Evolutionary conservation across 2,113 vertebrate species (phyloP).

Genomic region (Peromyscus leucopus): DNA sequence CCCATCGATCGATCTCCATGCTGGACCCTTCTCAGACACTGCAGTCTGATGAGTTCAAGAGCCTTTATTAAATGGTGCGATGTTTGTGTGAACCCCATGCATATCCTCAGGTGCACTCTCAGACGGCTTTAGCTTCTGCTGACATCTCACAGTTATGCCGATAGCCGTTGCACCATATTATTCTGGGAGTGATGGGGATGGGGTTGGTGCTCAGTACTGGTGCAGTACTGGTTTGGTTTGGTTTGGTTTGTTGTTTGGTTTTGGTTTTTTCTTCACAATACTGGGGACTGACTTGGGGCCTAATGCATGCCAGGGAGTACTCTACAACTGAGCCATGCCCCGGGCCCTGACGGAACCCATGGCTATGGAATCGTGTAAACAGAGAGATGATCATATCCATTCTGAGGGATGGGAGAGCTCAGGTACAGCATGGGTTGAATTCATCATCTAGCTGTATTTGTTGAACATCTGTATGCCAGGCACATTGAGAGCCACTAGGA

Average conservation of each 20-base stretch:
- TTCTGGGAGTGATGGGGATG: neutral
- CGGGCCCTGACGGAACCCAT: neutral
- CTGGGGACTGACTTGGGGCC: too few relatives aligned
- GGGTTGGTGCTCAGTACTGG: neutral
- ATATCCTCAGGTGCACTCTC: neutral
- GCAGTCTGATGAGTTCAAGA: neutral
- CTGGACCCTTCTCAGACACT: neutral
- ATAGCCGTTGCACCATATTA: neutral
- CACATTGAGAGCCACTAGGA: neutral
- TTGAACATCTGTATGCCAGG: neutral
- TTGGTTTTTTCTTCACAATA: neutral
- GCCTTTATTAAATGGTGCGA: neutral
- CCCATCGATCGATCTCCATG: neutral
- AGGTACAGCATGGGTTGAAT: neutral
- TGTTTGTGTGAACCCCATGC: neutral
- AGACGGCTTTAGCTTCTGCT: neutral
- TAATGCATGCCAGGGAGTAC: neutral
- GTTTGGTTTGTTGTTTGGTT: neutral
- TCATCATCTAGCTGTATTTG: neutral
- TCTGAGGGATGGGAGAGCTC: neutral
- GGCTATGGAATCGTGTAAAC: neutral
- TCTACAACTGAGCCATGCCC: neutral
- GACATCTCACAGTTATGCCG: neutral
- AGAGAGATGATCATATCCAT: neutral
- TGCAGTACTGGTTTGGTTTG: neutral